Evolutionary conservation across 1,140 invertebrate species (phyloP).

Genomic region (Popillia japonica): DNA sequence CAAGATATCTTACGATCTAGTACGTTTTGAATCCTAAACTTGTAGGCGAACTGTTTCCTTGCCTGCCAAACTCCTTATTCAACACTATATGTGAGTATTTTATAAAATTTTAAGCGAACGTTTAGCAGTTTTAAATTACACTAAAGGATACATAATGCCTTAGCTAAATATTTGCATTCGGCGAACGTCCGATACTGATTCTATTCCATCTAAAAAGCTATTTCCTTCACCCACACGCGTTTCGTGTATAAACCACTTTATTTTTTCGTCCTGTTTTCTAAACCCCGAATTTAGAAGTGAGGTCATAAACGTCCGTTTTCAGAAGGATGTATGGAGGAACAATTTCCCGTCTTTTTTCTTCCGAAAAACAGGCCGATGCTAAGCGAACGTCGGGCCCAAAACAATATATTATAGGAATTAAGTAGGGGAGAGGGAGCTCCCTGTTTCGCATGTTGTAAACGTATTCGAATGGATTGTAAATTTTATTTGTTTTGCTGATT

Average conservation of each 20-base stretch:
- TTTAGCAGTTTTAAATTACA: too few relatives aligned
- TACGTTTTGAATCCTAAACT: too few relatives aligned
- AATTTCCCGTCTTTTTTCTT: conserved; percentile 27
- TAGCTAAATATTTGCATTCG: neutral
- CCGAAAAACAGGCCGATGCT: conserved; percentile 15
- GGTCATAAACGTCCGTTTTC: conserved; percentile 24
- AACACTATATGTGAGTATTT: too few relatives aligned
- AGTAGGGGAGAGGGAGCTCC: conserved; percentile 9
- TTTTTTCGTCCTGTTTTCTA: conserved; percentile 17
- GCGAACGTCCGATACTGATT: neutral
- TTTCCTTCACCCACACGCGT: neutral
- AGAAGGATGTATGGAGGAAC: conserved; percentile 27
- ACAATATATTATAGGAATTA: conserved; percentile 33
- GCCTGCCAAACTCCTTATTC: too few relatives aligned
- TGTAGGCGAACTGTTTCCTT: too few relatives aligned
- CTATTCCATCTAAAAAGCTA: neutral
- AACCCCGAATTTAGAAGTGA: conserved; percentile 27
- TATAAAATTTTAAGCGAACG: too few relatives aligned
- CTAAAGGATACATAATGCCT: neutral
- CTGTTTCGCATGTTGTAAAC: conserved; percentile 33
- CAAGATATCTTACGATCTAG: too few relatives aligned
- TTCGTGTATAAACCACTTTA: conserved; percentile 20
- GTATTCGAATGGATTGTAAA: conserved; percentile 35
- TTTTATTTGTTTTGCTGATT: conserved; percentile 35
- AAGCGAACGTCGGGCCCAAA: conserved; percentile 6